Evolutionary conservation across 2,888 invertebrate species (phyloP).

Genomic region (Timandra comae): DNA sequence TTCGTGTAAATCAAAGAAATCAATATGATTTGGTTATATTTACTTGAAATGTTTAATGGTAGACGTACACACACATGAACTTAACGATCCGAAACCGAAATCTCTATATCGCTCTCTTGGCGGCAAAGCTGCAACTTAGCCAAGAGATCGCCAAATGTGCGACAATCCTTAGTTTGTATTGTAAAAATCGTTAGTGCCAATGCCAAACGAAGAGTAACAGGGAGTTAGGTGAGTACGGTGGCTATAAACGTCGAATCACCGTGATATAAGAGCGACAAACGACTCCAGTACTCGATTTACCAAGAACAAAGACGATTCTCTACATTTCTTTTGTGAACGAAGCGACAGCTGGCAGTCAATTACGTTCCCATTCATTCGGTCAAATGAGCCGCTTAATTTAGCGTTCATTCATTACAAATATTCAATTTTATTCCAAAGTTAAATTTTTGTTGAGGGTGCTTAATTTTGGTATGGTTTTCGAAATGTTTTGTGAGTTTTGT

Average conservation of each 20-base stretch:
- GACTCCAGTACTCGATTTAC: conserved; percentile 65
- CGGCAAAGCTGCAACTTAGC: too few species aligned
- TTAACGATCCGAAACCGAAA: too few species aligned
- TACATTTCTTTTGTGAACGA: conserved; percentile 65
- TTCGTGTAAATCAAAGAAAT: too few species aligned
- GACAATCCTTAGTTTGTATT: too few species aligned
- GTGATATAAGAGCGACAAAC: conserved; percentile 71
- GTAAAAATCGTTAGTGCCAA: conserved; percentile 17
- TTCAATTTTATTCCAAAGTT: conserved; percentile 40
- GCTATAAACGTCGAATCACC: conserved; percentile 71
- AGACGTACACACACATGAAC: too few species aligned
- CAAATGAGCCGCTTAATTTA: conserved; percentile 70
- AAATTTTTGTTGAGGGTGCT: conserved; percentile 3
- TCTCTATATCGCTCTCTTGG: too few species aligned
- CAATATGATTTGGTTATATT: too few species aligned
- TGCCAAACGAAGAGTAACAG: conserved; percentile 49
- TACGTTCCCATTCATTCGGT: conserved; percentile 64
- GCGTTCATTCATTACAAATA: conserved; percentile 52
- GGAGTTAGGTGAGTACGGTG: conserved; percentile 45
- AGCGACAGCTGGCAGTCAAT: conserved; percentile 67
- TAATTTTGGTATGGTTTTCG: too few species aligned
- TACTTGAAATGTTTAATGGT: too few species aligned
- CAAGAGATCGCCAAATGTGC: too few species aligned
- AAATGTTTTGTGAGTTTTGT: too few species aligned
- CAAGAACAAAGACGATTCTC: conserved; percentile 67